Percentiles rank a stretch among this genome's conserved stretches.
These are phyloP conservation scores for Tamias sibiricus DNA, from an alignment of 2,113 vertebrate genomes.

Conservation along the genomic window DNA sequence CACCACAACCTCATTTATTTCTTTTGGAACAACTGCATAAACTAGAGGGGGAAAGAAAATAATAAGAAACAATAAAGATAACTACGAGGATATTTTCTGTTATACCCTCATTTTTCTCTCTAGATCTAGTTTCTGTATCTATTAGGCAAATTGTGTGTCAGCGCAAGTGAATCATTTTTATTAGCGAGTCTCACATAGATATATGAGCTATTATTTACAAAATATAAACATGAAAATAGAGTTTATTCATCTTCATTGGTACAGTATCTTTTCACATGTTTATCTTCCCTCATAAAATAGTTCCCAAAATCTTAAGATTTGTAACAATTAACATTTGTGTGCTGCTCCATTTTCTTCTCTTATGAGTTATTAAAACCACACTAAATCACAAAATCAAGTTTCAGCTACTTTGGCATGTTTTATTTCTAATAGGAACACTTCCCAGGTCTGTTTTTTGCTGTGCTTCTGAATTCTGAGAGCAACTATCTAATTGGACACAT, in stretches of 20 bases:
- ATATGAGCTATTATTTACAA: slow-evolving; percentile 11
- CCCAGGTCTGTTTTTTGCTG: background rate
- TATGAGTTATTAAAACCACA: background rate
- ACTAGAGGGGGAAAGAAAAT: background rate
- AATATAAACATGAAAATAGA: slow-evolving; percentile 29
- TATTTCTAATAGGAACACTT: background rate
- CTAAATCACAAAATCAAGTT: slow-evolving; percentile 38
- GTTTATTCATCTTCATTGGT: slow-evolving; percentile 17
- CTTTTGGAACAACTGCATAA: background rate
- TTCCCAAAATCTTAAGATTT: slow-evolving; percentile 19
- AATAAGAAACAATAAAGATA: background rate
- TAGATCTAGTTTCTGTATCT: background rate
- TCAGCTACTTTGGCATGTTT: background rate
- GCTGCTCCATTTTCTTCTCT: background rate
- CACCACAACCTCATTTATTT: background rate
- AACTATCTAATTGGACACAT: background rate
- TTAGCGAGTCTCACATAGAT: background rate
- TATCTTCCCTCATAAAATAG: background rate
- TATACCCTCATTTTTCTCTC: background rate
- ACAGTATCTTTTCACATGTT: background rate
- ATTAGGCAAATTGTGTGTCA: background rate
- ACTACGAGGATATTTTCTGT: background rate
- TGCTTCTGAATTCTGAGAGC: background rate
- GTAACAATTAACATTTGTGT: background rate
- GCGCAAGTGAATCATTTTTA: slow-evolving; percentile 5